phyloP scores from a whole-genome alignment of 2,113 vertebrate species.

The Austrofundulus limnaeus region DNA sequence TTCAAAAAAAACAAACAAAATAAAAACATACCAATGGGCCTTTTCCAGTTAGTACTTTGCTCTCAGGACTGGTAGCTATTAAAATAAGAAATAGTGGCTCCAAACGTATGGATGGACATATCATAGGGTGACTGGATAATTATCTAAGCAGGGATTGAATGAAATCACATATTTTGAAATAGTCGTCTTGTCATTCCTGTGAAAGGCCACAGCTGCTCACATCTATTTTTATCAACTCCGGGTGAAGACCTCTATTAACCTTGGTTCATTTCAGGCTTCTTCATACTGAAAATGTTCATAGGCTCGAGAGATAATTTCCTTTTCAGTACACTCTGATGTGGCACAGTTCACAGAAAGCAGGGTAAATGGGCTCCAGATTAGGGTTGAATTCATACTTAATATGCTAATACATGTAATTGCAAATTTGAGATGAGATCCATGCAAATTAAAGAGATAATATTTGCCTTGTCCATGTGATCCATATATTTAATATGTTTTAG shows the following conservation, averaged over 20 bases:
- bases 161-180: constrained; percentile 14
- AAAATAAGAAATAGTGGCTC: not conserved
- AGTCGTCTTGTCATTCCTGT: constrained; percentile 15
- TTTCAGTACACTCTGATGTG: constrained; percentile 25
- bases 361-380: constrained; percentile 51
- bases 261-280: constrained; percentile 17
- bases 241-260: constrained; percentile 66
- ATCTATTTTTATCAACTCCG: constrained; percentile 31
- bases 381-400: constrained; percentile 51
- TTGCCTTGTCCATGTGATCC: not conserved
- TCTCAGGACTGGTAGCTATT: constrained; percentile 5
- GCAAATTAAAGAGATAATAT: constrained; percentile 26
- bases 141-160: constrained; percentile 6
- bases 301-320: constrained; percentile 40
- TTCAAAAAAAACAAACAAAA: constrained; percentile 26
- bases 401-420: constrained; percentile 61
- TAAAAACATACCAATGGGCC: too few relatives aligned
- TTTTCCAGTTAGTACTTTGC: not conserved
- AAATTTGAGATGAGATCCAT: constrained; percentile 42
- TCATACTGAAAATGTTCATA: constrained; percentile 27
- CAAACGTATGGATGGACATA: constrained; percentile 6
- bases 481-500: not conserved
- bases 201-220: constrained; percentile 22
- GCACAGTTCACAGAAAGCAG: constrained; percentile 46
- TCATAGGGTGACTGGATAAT: constrained; percentile 24